Evolutionary conservation across 2,113 vertebrate species (phyloP), one percentile per base, ranked within the genome.

Genomic region (Scalopus aquaticus): DNA sequence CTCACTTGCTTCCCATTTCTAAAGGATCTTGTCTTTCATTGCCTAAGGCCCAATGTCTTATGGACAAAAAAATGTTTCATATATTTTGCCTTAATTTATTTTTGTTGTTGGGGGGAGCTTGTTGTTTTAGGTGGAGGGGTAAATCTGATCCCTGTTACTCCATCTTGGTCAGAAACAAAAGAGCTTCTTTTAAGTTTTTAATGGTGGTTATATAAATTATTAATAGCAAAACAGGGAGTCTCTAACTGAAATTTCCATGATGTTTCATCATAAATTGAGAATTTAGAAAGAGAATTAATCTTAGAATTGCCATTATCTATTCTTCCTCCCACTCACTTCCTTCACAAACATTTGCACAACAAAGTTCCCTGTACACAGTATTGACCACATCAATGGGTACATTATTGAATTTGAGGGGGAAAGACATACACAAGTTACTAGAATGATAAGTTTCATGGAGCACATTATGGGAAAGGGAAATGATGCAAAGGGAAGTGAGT

Each of bases 231-330:
- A 83, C 15, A 80, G 12, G 60, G 37, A 72, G 2, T 90, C 32
- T 83, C 65, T 77, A 82, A 82, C 20, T 35, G 39, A 96, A 91
- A 77, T 60, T 82, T 67, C 32, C n/a, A 58, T 58, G 54, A n/a
- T 74, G n/a, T 94, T 84, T 96, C 32, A 56, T 92, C 22, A 80
- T 88, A 81, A 93, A 81, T 67, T 56, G 24, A 69, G 28, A 93
- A 39, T 42, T 77, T 62, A 16, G 82, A 91, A 91, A 90, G 64
- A 89, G 44, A 74, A 73, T 90, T 79, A 58, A 88, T 93, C 77
- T 95, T 35, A 95, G 86, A 87, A 96, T 93, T 78, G 86, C 24
- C 28, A 32, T 92, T 92, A 65, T 91, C 46, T 95, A 24, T 86
- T 85, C 20, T 95, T 91, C 30, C 10, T 64, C 58, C 24, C 60